Conservation (phyloP, 2,797 vertebrate genomes). For the Oreochromis mossambicus region DNA sequence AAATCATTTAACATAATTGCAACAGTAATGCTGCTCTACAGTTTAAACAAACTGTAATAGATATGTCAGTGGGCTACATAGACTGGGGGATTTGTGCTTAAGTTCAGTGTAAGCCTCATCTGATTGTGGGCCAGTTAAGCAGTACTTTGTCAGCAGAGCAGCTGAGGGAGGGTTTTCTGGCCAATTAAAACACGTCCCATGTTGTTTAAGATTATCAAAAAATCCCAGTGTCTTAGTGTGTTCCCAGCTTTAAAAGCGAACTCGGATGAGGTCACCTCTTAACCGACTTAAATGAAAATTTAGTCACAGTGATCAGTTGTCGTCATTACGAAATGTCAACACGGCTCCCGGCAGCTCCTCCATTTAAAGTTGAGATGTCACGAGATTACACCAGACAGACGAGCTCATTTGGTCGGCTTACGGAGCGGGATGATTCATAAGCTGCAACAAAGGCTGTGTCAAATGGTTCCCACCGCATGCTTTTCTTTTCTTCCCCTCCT, state of each 20-base stretch:
- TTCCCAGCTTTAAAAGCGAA: neutral
- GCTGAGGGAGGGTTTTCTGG: neutral
- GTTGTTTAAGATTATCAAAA: neutral
- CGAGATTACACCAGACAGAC: slow-evolving; percentile 10
- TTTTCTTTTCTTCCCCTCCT: slow-evolving; percentile 17
- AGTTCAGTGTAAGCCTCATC: neutral
- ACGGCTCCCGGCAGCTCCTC: neutral
- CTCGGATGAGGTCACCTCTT: neutral
- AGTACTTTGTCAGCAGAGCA: neutral
- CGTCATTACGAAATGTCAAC: neutral
- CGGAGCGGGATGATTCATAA: slow-evolving; percentile 51
- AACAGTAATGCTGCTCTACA: neutral
- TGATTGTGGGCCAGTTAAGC: neutral
- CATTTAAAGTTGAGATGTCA: slow-evolving; percentile 30
- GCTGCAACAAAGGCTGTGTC: slow-evolving; percentile 34
- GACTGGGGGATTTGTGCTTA: neutral
- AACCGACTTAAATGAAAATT: neutral
- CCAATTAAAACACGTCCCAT: neutral
- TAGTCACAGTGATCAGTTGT: neutral
- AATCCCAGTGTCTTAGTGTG: neutral
- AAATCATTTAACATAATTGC: neutral
- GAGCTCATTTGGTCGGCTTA: slow-evolving; percentile 34
- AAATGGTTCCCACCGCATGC: slow-evolving; percentile 26
- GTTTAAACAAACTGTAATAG: neutral
- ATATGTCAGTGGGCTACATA: neutral